Conservation (phyloP, 1,140 invertebrate species). For the Solenopsis fugax region DNA sequence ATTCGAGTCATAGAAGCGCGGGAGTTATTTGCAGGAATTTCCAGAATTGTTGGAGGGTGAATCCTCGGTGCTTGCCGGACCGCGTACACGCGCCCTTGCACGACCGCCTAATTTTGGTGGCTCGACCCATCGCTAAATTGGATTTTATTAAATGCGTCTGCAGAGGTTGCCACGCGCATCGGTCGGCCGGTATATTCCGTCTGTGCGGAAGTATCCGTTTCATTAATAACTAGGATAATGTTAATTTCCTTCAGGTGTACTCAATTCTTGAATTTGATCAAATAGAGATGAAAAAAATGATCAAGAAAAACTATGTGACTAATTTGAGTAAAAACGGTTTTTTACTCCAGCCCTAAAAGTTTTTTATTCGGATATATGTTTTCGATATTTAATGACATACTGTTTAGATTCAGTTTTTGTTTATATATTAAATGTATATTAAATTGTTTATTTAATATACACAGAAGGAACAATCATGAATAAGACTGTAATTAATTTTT, state of each 20-base stretch:
- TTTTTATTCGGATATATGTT: no score
- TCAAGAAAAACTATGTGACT: no score
- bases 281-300: background rate
- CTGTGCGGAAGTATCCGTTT: slow-evolving; percentile 5
- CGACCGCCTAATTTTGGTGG: slow-evolving; percentile 68
- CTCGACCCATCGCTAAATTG: slow-evolving; percentile 71
- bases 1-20: slow-evolving; percentile 43
- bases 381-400: no score
- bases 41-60: slow-evolving; percentile 70
- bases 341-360: no score
- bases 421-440: no score
- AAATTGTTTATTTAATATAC: background rate
- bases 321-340: no score
- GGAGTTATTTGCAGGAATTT: slow-evolving; percentile 74
- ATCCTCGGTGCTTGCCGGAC: slow-evolving; percentile 46
- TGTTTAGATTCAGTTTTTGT: no score
- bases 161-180: slow-evolving; percentile 22
- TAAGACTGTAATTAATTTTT: no score
- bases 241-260: slow-evolving; percentile 33
- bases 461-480: no score
- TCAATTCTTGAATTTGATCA: slow-evolving; percentile 9
- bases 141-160: slow-evolving; percentile 77
- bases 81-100: slow-evolving; percentile 61
- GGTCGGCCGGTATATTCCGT: background rate
- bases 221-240: slow-evolving; percentile 31